Percentiles rank a stretch among this genome's conserved stretches.
Evolutionary conservation across 2,113 vertebrate species (phyloP).

Genomic region (Poeciliopsis retropinna): DNA sequence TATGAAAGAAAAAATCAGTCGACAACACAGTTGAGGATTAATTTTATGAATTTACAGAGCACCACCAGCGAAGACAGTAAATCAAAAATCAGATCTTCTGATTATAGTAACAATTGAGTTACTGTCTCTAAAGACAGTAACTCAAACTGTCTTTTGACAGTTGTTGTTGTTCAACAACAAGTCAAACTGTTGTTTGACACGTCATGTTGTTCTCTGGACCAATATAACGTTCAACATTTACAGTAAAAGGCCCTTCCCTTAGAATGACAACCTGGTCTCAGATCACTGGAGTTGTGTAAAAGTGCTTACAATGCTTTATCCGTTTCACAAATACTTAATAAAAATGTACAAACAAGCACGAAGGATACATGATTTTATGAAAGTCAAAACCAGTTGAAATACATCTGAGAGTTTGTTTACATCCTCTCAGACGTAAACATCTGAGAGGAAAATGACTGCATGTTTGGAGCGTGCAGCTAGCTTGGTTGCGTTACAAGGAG

Average conservation of each 20-base stretch:
- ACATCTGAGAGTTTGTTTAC: too few species aligned
- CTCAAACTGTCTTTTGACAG: too few species aligned
- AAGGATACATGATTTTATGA: slow-evolving; percentile 47
- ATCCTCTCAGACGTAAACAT: background rate
- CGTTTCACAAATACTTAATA: slow-evolving; percentile 32
- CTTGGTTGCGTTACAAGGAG: background rate
- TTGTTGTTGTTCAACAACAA: too few species aligned
- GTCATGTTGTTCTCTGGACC: background rate
- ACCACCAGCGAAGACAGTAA: background rate
- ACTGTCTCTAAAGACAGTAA: too few species aligned
- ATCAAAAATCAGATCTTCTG: background rate
- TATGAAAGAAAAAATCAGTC: background rate
- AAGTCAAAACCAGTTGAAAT: slow-evolving; percentile 37
- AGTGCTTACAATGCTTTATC: background rate
- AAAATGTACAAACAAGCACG: too few species aligned
- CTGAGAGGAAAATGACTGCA: background rate
- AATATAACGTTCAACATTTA: slow-evolving; percentile 12
- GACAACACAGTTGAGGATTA: background rate
- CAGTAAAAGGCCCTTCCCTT: slow-evolving; percentile 48
- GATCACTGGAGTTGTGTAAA: background rate
- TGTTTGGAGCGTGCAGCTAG: background rate
- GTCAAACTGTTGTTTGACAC: too few species aligned
- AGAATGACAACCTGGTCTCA: slow-evolving; percentile 1
- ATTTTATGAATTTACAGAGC: background rate
- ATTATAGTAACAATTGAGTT: background rate